These are phyloP conservation scores for Lacanobia wlatinum DNA, from an alignment of 2,888 invertebrate species.

Conservation along the genomic window DNA sequence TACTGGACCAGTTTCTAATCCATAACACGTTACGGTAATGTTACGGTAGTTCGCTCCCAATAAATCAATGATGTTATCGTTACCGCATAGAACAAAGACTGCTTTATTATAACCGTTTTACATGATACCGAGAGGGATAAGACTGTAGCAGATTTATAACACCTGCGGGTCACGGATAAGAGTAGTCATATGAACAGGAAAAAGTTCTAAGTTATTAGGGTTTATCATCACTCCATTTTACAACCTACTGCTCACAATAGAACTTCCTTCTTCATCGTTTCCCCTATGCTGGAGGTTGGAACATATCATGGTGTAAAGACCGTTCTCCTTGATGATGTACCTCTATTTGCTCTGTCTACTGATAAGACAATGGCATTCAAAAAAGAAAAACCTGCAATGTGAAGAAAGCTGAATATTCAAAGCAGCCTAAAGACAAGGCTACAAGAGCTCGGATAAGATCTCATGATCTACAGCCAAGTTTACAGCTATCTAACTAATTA, in stretches of 20 bases:
- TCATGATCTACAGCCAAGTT: background rate
- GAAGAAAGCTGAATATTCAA: background rate
- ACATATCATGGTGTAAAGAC: background rate
- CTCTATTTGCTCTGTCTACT: background rate
- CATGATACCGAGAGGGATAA: conserved; percentile 2
- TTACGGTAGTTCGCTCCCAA: conserved; percentile 57
- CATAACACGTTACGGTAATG: conserved; percentile 52
- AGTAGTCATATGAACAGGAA: background rate
- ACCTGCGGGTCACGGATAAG: background rate
- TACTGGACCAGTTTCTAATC: conserved; percentile 44
- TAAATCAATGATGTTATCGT: conserved; percentile 55
- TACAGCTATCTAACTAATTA: conserved; percentile 21
- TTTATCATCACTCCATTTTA: background rate
- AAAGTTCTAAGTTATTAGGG: background rate
- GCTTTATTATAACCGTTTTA: conserved; percentile 25
- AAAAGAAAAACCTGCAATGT: background rate
- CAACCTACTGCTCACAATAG: background rate
- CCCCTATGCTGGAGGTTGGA: background rate
- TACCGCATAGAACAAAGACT: conserved; percentile 45
- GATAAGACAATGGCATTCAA: background rate
- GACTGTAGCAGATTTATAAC: background rate
- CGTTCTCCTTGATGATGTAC: background rate
- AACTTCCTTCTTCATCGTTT: background rate
- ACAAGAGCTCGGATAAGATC: background rate
- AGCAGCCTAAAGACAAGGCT: background rate